These are phyloP conservation scores for Pao palembangensis DNA, from an alignment of 2,113 vertebrate species.

Conservation along the genomic window DNA sequence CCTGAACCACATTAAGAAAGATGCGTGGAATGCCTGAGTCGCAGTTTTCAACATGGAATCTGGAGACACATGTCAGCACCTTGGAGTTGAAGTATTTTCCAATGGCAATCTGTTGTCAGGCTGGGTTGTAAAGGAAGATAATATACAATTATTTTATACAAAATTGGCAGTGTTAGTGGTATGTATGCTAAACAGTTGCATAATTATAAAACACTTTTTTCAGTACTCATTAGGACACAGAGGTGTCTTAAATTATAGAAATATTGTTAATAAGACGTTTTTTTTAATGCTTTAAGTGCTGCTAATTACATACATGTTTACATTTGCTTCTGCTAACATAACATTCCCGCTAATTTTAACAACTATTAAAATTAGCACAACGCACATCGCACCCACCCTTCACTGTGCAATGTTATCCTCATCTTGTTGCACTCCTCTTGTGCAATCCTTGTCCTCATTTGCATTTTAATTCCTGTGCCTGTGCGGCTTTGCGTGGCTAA, in stretches of 20 bases:
- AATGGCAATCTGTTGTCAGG: too few relatives aligned
- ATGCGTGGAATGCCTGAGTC: too few relatives aligned
- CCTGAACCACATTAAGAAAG: too few relatives aligned
- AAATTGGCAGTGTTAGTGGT: too few relatives aligned
- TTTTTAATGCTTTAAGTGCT: constrained; percentile 28
- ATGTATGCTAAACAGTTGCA: too few relatives aligned
- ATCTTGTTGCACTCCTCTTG: constrained; percentile 62
- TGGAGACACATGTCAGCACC: too few relatives aligned
- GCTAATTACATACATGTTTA: constrained; percentile 25
- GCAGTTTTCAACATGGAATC: too few relatives aligned
- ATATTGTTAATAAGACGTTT: background rate
- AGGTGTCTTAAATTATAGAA: too few relatives aligned
- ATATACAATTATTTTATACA: too few relatives aligned
- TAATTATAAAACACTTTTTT: background rate
- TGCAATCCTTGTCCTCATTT: constrained; percentile 70
- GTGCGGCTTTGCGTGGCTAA: constrained; percentile 64
- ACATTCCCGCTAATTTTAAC: constrained; percentile 38
- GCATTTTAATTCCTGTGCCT: constrained; percentile 72
- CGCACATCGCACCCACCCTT: constrained; percentile 27
- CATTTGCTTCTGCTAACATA: constrained; percentile 27
- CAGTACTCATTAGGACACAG: too few relatives aligned
- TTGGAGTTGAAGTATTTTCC: too few relatives aligned
- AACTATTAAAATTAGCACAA: constrained; percentile 25
- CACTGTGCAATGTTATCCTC: constrained; percentile 37
- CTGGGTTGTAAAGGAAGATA: too few relatives aligned